Percentiles rank a stretch among this genome's conserved stretches.
Conservation (phyloP, 2,888 invertebrate genomes). For the Pyrrhosoma nymphula region DNA sequence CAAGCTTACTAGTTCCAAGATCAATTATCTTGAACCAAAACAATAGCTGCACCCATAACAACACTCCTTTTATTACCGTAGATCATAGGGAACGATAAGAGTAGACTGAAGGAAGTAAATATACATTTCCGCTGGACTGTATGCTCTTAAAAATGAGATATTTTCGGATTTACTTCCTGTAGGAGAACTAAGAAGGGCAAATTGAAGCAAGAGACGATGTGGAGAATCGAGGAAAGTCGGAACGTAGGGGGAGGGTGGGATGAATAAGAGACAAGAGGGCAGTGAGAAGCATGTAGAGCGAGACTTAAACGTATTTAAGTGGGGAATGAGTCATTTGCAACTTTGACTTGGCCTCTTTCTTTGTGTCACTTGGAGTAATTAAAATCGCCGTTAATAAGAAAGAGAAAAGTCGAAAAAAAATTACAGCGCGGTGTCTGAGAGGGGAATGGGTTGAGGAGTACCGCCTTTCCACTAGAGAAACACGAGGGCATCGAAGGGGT, state of each 20-base stretch:
- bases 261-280: neutral
- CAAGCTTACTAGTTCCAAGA: too few relatives aligned
- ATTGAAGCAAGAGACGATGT: neutral
- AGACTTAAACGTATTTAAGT: neutral
- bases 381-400: slow-evolving; percentile 51
- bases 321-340: slow-evolving; percentile 35
- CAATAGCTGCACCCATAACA: too few relatives aligned
- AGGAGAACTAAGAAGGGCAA: too few relatives aligned
- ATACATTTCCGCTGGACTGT: too few relatives aligned
- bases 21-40: too few relatives aligned
- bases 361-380: slow-evolving; percentile 55
- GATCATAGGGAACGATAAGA: too few relatives aligned
- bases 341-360: slow-evolving; percentile 34
- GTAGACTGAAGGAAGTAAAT: too few relatives aligned
- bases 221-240: neutral
- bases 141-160: too few relatives aligned
- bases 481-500: neutral
- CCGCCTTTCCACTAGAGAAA: neutral
- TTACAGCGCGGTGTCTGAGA: neutral
- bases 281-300: neutral
- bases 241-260: neutral
- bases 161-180: too few relatives aligned
- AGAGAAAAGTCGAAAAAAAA: neutral
- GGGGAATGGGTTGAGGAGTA: neutral
- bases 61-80: too few relatives aligned